Evolutionary conservation across 2,888 invertebrate genomes (phyloP).

Genomic region (Microplitis manilae): DNA sequence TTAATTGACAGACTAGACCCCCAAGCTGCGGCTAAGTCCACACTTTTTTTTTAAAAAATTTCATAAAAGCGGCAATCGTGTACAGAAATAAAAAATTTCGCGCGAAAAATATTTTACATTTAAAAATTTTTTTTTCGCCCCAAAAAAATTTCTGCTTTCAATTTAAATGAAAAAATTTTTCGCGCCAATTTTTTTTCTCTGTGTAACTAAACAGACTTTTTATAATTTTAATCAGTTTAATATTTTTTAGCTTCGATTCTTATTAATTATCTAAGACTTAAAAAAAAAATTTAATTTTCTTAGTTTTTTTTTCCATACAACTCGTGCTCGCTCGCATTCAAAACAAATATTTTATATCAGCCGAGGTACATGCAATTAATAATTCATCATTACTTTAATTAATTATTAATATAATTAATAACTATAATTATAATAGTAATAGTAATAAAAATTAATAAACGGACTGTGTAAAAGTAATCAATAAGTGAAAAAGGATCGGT

Average conservation of each 20-base stretch:
- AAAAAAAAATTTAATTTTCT: slow-evolving; percentile 40
- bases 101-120: no score
- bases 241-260: slow-evolving; percentile 22
- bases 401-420: slow-evolving; percentile 46
- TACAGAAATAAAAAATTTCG: no score
- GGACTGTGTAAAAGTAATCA: slow-evolving; percentile 36
- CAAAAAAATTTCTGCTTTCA: no score
- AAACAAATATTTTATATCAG: slow-evolving; percentile 47
- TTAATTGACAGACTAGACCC: background rate
- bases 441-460: slow-evolving; percentile 47
- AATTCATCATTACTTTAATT: background rate
- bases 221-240: slow-evolving; percentile 3
- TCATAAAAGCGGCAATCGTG: background rate
- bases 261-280: slow-evolving; percentile 34
- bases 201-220: background rate
- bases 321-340: slow-evolving; percentile 34
- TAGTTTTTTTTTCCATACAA: slow-evolving; percentile 41
- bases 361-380: slow-evolving; percentile 62
- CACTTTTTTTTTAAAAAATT: background rate
- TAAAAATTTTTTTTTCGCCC: no score
- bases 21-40: background rate
- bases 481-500: slow-evolving; percentile 52
- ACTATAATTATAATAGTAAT: slow-evolving; percentile 51
- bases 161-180: no score
- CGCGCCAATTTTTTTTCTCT: no score